Evolutionary conservation across 2,113 vertebrate species (phyloP).

Genomic region (Bungarus multicinctus): DNA sequence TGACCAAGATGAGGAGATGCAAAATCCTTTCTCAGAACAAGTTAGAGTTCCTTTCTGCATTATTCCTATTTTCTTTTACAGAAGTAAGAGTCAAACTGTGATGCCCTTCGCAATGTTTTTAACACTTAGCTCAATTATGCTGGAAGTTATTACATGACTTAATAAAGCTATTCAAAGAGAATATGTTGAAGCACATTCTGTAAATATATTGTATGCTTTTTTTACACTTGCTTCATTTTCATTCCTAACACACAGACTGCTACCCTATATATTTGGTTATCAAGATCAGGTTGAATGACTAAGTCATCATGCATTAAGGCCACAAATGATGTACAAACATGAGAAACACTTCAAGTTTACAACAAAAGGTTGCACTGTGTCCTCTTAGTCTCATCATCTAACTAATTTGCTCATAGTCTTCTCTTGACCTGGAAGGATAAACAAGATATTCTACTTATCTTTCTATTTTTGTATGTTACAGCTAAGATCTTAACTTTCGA

Average conservation of each 20-base stretch:
- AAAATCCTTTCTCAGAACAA: background rate
- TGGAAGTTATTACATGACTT: background rate
- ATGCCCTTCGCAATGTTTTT: background rate
- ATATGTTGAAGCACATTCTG: background rate
- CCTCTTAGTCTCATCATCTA: background rate
- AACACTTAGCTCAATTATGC: background rate
- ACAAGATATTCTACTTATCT: background rate
- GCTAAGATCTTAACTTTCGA: background rate
- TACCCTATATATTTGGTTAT: background rate
- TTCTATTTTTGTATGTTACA: background rate
- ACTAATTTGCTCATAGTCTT: background rate
- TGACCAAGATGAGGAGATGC: background rate
- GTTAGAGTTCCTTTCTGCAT: background rate
- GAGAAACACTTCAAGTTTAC: background rate
- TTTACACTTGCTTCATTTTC: background rate
- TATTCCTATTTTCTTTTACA: background rate
- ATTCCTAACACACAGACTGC: background rate
- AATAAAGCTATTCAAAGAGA: background rate
- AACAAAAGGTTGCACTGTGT: background rate
- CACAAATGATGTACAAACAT: background rate
- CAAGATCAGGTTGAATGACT: background rate
- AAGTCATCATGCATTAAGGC: background rate
- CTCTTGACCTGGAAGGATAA: background rate
- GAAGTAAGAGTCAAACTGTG: background rate
- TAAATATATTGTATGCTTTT: background rate